phyloP scores from a whole-genome alignment of 30 jellyfish, hydroid and myxozoan genomes.

The Euphysa ruthae region DNA sequence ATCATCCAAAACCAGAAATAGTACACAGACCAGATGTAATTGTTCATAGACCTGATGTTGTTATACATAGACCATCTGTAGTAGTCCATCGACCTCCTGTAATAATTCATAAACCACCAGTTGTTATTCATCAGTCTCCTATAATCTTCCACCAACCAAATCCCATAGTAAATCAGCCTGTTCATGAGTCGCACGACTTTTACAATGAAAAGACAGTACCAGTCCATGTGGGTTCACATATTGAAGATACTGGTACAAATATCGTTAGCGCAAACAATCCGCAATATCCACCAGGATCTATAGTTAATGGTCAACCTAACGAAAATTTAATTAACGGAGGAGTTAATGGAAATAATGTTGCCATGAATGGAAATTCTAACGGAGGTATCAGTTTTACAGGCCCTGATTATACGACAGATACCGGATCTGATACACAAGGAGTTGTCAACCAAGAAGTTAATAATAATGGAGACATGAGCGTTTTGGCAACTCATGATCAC shows the following conservation, averaged over 20 bases:
- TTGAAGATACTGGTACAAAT: slow-evolving; percentile 34
- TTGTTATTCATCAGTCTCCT: slow-evolving; percentile 85
- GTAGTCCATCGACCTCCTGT: slow-evolving; percentile 91
- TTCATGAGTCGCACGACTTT: slow-evolving; percentile 52
- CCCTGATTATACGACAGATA: no score
- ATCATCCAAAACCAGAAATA: slow-evolving; percentile 79
- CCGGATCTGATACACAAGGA: not conserved
- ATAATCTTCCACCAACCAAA: slow-evolving; percentile 79
- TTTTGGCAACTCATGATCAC: no score
- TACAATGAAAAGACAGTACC: slow-evolving; percentile 68
- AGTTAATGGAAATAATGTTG: slow-evolving; percentile 15
- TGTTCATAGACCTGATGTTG: slow-evolving; percentile 83
- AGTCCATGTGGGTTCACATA: slow-evolving; percentile 64
- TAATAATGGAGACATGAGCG: no score
- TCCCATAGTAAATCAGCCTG: slow-evolving; percentile 69
- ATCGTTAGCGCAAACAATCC: no score
- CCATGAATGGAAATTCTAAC: no score
- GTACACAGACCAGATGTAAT: slow-evolving; percentile 84
- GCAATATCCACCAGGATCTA: no score
- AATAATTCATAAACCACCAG: slow-evolving; percentile 73
- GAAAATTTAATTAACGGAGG: no score
- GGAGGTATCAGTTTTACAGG: not conserved
- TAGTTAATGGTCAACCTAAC: no score
- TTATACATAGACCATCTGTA: slow-evolving; percentile 80
- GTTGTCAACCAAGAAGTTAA: not conserved